These are phyloP conservation scores for Pollachius pollachius DNA, from an alignment of 2,113 vertebrate species.

Conservation along the genomic window DNA sequence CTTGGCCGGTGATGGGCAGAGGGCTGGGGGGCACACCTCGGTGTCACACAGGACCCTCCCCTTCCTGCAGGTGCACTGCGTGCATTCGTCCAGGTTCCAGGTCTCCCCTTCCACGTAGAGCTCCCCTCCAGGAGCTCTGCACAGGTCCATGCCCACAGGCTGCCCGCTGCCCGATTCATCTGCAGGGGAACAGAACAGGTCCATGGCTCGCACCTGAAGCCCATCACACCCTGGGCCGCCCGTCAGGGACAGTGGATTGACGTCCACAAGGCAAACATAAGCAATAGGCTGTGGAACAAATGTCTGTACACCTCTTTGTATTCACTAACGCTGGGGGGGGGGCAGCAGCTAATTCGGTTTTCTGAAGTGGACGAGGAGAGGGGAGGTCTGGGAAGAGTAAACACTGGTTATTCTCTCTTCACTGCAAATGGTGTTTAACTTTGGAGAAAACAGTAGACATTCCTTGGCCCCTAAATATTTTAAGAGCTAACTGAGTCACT, in stretches of 20 bases:
- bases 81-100: conserved; percentile 82
- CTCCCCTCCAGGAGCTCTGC: conserved; percentile 74
- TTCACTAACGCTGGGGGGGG: conserved; percentile 19
- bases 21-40: conserved; percentile 76
- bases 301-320: too few species aligned
- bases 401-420: conserved; percentile 25
- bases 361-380: too few species aligned
- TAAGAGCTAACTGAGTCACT: conserved; percentile 54
- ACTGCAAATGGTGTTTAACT: conserved; percentile 29
- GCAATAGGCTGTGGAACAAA: too few species aligned
- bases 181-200: conserved; percentile 29
- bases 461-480: conserved; percentile 63
- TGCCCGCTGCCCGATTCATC: conserved; percentile 79
- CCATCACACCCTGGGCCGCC: too few species aligned
- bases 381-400: conserved; percentile 48
- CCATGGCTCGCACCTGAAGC: too few species aligned
- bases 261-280: too few species aligned
- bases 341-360: conserved; percentile 6
- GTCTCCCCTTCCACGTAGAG: conserved; percentile 80
- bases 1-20: conserved; percentile 71
- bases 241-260: too few species aligned
- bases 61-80: conserved; percentile 75
- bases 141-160: conserved; percentile 74
- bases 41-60: conserved; percentile 78
- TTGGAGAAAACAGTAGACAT: conserved; percentile 50